A percentile compares a stretch with the other conserved stretches of the same genome.
These are phyloP conservation scores for Ligdia adustata DNA, from an alignment of 2,888 invertebrate genomes.

Conservation along the genomic window DNA sequence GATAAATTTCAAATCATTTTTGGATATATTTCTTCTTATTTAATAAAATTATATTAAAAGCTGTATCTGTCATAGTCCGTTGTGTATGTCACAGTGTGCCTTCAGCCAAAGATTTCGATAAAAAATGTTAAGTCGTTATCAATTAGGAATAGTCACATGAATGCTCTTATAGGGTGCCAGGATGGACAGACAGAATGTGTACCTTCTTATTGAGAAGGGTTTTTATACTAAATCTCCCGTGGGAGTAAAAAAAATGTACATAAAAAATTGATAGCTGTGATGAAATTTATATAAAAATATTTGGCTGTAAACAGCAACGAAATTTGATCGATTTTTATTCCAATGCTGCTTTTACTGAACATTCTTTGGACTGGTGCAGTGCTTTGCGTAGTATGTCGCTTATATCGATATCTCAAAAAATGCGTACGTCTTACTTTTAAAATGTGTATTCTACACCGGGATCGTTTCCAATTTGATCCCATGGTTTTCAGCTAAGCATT, in stretches of 20 bases:
- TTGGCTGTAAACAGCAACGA: slow-evolving; percentile 78
- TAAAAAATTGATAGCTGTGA: slow-evolving; percentile 68
- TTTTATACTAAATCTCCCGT: slow-evolving; percentile 53
- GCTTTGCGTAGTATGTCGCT: not conserved
- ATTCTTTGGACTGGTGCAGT: not conserved
- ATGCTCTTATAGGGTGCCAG: slow-evolving; percentile 60
- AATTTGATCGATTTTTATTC: slow-evolving; percentile 41
- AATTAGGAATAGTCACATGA: slow-evolving; percentile 51
- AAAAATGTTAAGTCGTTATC: slow-evolving; percentile 32
- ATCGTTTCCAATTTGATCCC: too few relatives aligned
- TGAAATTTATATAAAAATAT: slow-evolving; percentile 60
- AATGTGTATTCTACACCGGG: too few relatives aligned
- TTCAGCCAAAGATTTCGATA: slow-evolving; percentile 5
- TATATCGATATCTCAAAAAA: too few relatives aligned
- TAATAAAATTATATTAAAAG: slow-evolving; percentile 8
- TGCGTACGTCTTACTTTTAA: too few relatives aligned
- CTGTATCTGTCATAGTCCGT: slow-evolving; percentile 12
- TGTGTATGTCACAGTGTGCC: slow-evolving; percentile 5
- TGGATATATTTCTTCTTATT: too few relatives aligned
- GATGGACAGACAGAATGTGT: slow-evolving; percentile 29
- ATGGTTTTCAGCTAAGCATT: too few relatives aligned
- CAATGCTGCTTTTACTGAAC: slow-evolving; percentile 9
- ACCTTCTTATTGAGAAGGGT: slow-evolving; percentile 56
- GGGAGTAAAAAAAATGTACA: slow-evolving; percentile 69
- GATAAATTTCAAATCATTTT: too few relatives aligned